Base-by-base conservation (phyloP, 2,888 invertebrate species). In the Alloplasta piceator region DNA sequence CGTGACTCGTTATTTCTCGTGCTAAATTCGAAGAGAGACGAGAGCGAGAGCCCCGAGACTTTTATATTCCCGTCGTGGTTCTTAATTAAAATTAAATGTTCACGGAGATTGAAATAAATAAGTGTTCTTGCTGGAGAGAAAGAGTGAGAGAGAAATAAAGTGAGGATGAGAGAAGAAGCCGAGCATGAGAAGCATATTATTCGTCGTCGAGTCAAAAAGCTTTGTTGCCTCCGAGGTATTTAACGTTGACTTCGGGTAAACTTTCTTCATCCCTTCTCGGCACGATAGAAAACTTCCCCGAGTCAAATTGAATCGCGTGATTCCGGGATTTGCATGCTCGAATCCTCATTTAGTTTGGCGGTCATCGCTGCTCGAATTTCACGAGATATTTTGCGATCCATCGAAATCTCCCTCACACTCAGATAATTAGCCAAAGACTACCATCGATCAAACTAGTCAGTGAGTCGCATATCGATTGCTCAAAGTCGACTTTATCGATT, bases 31-130 rank as follows among this genome's bases (percentile, higher is more conserved):
- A 48, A 16, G 14, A 16, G 26, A 6, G 46, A 39, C 43, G 43
- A 48, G 71, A 61, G 67, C 61, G 36, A 7, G 52, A 26, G 43
- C 43, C 56, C 43, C 64, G 38, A 58, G 52, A 48, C 71, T 64
- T 71, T 41, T 50, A 56, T 71, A 36, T 14, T 41, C 48, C 39
- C 14, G 26, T 46, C 9, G 26, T 16, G 63, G 48, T 63, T 66
- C 60, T 78, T 82, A 71, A 82, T 78, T 74, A 74, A 78, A 78
- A 82, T 61, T 66, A 70, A 68, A 68, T 60, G 66, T 63, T 55
- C 36, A 66, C 61, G 74, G 56, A 60, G 16, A 82, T 78, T 78
- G 66, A 74, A 82, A 82, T 61, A 36, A 75, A 82, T 75, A 71
- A 77, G 55, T 48, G 52, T 61, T 50, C 56, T 56, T 36, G 7